Evolutionary conservation across 1,140 invertebrate genomes (phyloP).

Genomic region (Muscidifurax raptorellus): DNA sequence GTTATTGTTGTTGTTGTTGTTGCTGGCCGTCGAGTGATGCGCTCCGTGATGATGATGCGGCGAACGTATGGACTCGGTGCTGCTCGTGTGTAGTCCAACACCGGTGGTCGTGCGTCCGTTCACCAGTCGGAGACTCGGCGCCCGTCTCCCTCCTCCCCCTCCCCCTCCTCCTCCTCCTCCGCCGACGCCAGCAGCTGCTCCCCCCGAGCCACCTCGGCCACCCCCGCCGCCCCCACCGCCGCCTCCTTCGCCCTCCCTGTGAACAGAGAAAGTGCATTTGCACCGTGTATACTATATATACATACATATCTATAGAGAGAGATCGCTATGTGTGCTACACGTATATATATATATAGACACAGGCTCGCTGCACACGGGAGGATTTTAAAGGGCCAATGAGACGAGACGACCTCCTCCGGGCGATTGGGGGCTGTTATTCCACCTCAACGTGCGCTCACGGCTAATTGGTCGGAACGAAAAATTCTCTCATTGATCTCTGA

Average conservation of each 20-base stretch:
- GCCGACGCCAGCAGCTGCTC: conserved; percentile 69
- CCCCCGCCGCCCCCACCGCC: conserved; percentile 72
- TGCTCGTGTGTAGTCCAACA: conserved; percentile 79
- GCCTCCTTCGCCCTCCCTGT: conserved; percentile 72
- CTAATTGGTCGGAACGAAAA: background rate
- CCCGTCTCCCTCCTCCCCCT: conserved; percentile 77
- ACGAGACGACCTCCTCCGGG: too few species aligned
- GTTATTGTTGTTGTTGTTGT: conserved; percentile 66
- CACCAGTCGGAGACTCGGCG: conserved; percentile 82
- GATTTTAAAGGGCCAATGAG: too few species aligned
- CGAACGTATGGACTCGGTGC: conserved; percentile 80
- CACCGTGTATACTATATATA: background rate
- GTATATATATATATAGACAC: background rate
- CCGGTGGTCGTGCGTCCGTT: conserved; percentile 79
- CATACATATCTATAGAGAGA: too few species aligned
- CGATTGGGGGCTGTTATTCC: too few species aligned
- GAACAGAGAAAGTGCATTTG: conserved; percentile 30
- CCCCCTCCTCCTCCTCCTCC: conserved; percentile 74
- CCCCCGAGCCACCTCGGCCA: conserved; percentile 57
- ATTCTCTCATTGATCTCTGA: background rate
- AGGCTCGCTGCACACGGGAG: too few species aligned
- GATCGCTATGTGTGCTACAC: background rate
- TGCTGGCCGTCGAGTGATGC: conserved; percentile 69
- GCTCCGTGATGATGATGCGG: conserved; percentile 76
- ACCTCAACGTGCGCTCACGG: too few species aligned